These are phyloP conservation scores for Naja naja DNA, from an alignment of 2,113 vertebrate genomes.

Conservation along the genomic window DNA sequence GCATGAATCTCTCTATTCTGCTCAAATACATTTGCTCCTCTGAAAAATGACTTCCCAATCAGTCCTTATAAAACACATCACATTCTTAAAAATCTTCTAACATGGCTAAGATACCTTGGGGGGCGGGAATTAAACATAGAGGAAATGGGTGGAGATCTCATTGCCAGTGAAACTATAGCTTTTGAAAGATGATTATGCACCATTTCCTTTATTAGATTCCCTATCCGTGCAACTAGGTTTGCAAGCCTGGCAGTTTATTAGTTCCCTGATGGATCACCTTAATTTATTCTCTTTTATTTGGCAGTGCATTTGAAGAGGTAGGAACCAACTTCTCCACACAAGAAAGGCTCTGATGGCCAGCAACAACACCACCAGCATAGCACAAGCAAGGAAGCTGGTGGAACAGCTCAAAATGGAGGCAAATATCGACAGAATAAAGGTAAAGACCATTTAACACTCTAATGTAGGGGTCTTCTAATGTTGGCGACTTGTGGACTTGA, in stretches of 20 bases:
- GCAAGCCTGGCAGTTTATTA: not conserved
- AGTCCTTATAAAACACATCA: not conserved
- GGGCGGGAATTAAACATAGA: no score
- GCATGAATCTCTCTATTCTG: not conserved
- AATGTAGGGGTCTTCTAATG: no score
- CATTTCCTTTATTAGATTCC: rapidly evolving
- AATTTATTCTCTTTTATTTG: conserved; percentile 20
- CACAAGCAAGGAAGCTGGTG: conserved; percentile 96
- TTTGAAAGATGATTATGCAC: not conserved
- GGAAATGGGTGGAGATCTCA: no score
- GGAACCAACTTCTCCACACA: not conserved
- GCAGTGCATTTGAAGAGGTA: conserved; percentile 32
- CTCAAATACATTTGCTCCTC: not conserved
- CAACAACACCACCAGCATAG: conserved; percentile 97
- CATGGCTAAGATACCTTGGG: not conserved
- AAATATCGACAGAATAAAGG: conserved; percentile 99
- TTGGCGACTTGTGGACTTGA: no score
- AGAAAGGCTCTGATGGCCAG: conserved; percentile 82
- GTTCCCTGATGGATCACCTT: not conserved
- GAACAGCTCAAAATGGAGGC: conserved; percentile 99
- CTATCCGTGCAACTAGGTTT: not conserved
- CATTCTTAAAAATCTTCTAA: not conserved
- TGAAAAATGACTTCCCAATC: not conserved
- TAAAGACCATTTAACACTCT: conserved; percentile 34
- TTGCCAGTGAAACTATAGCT: no score